A percentile compares a stretch with the other conserved stretches of the same genome.
These are phyloP conservation scores for Amyelois transitella DNA, from an alignment of 1,140 invertebrate species.

Conservation along the genomic window DNA sequence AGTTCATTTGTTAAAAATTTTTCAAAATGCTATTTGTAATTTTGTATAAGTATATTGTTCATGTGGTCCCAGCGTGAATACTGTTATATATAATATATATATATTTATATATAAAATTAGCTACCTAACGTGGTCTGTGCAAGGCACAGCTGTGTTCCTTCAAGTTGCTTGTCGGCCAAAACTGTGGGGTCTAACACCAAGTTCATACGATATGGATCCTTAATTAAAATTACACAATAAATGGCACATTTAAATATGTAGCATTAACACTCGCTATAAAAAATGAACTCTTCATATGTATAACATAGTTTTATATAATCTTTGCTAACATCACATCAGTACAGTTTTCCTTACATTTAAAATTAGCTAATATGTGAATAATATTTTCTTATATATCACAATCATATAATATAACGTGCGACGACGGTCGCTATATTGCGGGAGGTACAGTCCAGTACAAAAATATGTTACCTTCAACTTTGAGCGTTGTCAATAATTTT, in stretches of 20 bases:
- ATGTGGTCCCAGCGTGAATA: neutral
- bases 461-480: neutral
- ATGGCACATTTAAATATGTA: conserved; percentile 67
- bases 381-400: conserved; percentile 27
- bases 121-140: neutral
- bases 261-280: conserved; percentile 45
- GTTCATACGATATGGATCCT: conserved; percentile 12
- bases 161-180: conserved; percentile 12
- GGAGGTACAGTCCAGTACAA: neutral
- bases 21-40: neutral
- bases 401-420: conserved; percentile 26
- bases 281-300: conserved; percentile 36
- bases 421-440: neutral
- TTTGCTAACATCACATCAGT: conserved; percentile 62
- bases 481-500: too few relatives aligned
- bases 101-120: neutral
- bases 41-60: neutral
- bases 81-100: neutral
- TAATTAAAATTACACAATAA: conserved; percentile 44
- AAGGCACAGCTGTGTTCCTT: neutral
- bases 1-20: neutral
- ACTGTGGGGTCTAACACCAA: neutral
- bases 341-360: conserved; percentile 38
- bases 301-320: conserved; percentile 41
- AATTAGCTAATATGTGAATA: conserved; percentile 32